Percentiles rank a stretch among this genome's conserved stretches.
Evolutionary conservation across 2,888 invertebrate species (phyloP).

Genomic region (Eupithecia subumbrata): DNA sequence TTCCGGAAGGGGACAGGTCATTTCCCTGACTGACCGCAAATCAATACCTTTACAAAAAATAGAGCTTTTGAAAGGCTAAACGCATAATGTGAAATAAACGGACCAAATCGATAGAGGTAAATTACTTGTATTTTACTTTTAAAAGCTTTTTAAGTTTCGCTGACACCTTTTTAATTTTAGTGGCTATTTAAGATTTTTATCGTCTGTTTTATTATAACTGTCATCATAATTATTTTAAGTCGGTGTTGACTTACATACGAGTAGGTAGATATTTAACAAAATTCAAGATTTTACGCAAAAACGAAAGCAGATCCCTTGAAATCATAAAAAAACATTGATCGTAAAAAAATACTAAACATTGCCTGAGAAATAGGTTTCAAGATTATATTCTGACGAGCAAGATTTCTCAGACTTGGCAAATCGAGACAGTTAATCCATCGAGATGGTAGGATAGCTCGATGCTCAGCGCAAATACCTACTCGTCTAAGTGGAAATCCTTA

Average conservation of each 20-base stretch:
- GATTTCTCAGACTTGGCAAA: conserved; percentile 36
- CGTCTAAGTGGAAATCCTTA: conserved; percentile 28
- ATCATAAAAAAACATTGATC: background rate
- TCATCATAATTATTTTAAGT: conserved; percentile 1
- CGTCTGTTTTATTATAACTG: background rate
- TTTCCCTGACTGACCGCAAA: conserved; percentile 56
- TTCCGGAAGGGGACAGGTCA: conserved; percentile 66
- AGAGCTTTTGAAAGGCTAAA: conserved; percentile 10
- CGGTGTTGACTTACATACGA: background rate
- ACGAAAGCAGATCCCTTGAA: background rate
- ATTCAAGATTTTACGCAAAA: background rate
- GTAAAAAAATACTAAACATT: background rate
- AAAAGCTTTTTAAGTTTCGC: conserved; percentile 7
- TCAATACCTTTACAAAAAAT: conserved; percentile 45
- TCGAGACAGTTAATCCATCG: conserved; percentile 46
- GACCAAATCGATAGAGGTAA: background rate
- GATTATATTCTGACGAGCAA: background rate
- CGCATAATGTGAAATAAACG: background rate
- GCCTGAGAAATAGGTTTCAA: background rate
- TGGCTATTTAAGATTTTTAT: background rate
- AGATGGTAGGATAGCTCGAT: conserved; percentile 43
- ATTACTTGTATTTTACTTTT: conserved; percentile 1
- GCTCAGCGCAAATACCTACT: conserved; percentile 29
- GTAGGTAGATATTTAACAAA: background rate
- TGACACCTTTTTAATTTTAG: conserved; percentile 2